Percentiles rank a stretch among this genome's conserved stretches.
Conservation (phyloP, 2,797 vertebrate species). For the Pteropus rufus region DNA sequence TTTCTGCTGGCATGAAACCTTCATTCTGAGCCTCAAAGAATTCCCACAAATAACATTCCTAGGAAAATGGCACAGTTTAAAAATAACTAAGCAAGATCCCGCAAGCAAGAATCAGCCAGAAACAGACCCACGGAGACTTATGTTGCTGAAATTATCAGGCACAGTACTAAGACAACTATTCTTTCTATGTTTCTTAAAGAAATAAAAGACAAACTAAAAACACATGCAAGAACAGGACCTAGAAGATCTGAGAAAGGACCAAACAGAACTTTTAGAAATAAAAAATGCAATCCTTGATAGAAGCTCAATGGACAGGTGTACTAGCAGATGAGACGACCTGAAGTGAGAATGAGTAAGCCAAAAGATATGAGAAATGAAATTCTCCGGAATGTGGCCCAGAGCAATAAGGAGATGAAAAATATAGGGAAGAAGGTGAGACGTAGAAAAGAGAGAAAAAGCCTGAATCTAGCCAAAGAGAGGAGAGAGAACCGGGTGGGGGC, state of each 20-base stretch:
- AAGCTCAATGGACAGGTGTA: background rate
- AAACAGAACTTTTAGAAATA: background rate
- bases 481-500: background rate
- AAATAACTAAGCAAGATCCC: constrained; percentile 7
- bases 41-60: constrained; percentile 34
- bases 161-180: constrained; percentile 28
- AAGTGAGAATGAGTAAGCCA: background rate
- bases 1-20: constrained; percentile 16
- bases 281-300: background rate
- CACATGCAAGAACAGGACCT: background rate
- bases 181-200: constrained; percentile 33
- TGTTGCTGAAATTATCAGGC: background rate
- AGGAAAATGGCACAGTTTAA: constrained; percentile 17
- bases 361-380: background rate
- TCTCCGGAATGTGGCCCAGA: background rate
- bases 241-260: background rate
- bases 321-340: background rate
- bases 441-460: background rate
- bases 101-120: constrained; percentile 1
- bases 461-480: background rate
- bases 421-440: background rate
- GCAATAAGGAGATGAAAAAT: background rate
- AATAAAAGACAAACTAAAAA: constrained; percentile 40
- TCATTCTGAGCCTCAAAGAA: constrained; percentile 30
- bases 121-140: background rate